phyloP scores from a whole-genome alignment of 2,113 vertebrate genomes.

The Raja brachyura region DNA sequence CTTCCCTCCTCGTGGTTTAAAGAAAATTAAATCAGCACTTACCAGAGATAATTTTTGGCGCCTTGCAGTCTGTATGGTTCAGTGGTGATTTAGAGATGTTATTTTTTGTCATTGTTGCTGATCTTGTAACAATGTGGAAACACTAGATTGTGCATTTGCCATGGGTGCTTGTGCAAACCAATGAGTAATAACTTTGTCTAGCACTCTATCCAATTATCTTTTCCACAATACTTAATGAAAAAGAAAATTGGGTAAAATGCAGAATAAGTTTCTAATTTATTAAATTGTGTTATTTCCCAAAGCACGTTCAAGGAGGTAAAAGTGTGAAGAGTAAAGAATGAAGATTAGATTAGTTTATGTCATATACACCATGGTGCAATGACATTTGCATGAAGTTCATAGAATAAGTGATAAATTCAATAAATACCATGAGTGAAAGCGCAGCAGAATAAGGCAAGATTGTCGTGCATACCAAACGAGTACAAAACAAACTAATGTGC shows the following conservation, averaged over 20 bases:
- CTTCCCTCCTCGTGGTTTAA: neutral
- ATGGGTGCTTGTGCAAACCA: neutral
- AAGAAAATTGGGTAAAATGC: neutral
- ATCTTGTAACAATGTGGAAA: neutral
- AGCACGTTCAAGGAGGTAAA: neutral
- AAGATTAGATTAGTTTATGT: neutral
- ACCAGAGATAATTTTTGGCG: neutral
- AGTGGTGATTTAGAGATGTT: neutral
- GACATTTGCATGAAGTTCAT: too few relatives aligned
- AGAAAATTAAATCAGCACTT: neutral
- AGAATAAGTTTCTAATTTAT: neutral
- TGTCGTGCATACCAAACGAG: too few relatives aligned
- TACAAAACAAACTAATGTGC: too few relatives aligned
- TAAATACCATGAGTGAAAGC: too few relatives aligned
- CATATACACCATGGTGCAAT: too few relatives aligned
- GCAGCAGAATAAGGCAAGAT: too few relatives aligned
- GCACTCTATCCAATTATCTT: neutral
- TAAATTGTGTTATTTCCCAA: neutral
- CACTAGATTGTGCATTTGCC: neutral
- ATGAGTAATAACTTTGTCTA: neutral
- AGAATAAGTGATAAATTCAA: too few relatives aligned
- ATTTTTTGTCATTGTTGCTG: neutral
- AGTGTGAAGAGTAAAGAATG: neutral
- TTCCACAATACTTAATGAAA: neutral
- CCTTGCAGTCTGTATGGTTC: neutral